Evolutionary conservation across 1,140 invertebrate genomes (phyloP).

Genomic region (Dufourea novaeangliae): DNA sequence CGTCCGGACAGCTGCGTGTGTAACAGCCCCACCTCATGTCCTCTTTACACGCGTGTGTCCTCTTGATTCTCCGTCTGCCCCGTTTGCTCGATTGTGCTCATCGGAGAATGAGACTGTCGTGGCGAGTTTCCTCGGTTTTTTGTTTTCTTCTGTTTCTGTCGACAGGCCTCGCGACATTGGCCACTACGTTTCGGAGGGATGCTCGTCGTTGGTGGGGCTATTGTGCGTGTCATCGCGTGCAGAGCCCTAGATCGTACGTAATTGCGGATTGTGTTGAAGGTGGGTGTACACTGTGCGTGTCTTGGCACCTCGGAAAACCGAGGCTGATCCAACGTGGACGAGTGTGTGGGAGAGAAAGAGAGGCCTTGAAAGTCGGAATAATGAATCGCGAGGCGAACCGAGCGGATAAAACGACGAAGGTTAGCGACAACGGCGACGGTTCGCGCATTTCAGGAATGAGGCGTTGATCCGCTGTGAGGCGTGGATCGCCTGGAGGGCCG

Average conservation of each 20-base stretch:
- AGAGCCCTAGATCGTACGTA: no score
- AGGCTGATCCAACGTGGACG: not conserved
- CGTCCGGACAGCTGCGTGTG: slow-evolving; percentile 55
- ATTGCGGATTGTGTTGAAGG: not conserved
- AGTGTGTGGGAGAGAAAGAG: not conserved
- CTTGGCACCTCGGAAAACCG: slow-evolving; percentile 10
- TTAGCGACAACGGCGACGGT: not conserved
- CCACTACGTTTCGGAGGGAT: slow-evolving; percentile 9
- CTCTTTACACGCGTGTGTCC: not conserved
- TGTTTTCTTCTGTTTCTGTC: no score
- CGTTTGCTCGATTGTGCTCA: slow-evolving; percentile 34
- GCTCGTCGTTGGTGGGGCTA: not conserved
- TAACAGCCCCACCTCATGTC: not conserved
- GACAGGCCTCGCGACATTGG: not conserved
- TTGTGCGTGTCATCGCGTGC: no score
- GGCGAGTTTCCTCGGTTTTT: no score
- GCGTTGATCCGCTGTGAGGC: not conserved
- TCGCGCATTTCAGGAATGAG: not conserved
- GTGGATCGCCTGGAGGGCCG: not conserved
- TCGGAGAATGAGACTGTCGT: not conserved
- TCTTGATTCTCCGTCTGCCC: not conserved
- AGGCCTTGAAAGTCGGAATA: slow-evolving; percentile 4
- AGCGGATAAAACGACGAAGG: not conserved
- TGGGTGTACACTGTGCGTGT: no score
- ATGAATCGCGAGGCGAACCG: slow-evolving; percentile 3